Evolutionary conservation across 2,888 invertebrate species (phyloP).

Genomic region (Drosophila lacicola): DNA sequence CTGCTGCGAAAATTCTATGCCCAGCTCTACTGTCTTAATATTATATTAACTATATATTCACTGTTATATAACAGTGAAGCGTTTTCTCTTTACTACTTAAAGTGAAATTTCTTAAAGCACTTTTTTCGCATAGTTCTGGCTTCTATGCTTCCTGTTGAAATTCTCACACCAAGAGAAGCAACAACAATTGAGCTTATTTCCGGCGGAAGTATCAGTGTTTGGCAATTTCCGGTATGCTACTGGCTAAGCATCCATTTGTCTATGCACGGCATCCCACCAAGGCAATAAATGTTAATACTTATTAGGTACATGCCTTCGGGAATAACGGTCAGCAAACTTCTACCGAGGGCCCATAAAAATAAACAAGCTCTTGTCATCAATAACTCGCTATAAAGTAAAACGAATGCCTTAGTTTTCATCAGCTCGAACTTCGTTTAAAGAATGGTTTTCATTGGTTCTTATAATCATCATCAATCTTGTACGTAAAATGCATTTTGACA

Average conservation of each 20-base stretch:
- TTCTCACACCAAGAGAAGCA: constrained; percentile 33
- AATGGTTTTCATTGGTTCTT: constrained; percentile 47
- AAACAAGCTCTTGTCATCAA: constrained; percentile 48
- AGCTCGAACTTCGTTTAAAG: not conserved
- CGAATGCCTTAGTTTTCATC: constrained; percentile 31
- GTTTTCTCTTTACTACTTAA: not conserved
- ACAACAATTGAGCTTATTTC: constrained; percentile 77
- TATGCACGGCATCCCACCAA: constrained; percentile 45
- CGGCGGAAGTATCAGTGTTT: constrained; percentile 78
- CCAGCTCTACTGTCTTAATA: no score
- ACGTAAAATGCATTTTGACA: constrained; percentile 72
- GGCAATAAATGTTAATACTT: constrained; percentile 80
- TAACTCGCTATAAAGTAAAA: constrained; percentile 49
- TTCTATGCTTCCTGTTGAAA: not conserved
- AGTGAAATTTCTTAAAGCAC: constrained; percentile 10
- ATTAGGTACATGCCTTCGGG: constrained; percentile 68
- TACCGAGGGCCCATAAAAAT: not conserved
- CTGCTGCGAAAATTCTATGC: not conserved
- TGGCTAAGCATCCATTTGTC: constrained; percentile 43
- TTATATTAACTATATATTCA: no score
- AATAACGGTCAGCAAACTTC: constrained; percentile 32
- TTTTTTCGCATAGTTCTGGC: constrained; percentile 16
- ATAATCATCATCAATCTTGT: constrained; percentile 66
- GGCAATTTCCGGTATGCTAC: constrained; percentile 73
- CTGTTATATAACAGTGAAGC: not conserved